Evolutionary conservation across 2,888 invertebrate species (phyloP).

Genomic region (Chloromyia formosa): DNA sequence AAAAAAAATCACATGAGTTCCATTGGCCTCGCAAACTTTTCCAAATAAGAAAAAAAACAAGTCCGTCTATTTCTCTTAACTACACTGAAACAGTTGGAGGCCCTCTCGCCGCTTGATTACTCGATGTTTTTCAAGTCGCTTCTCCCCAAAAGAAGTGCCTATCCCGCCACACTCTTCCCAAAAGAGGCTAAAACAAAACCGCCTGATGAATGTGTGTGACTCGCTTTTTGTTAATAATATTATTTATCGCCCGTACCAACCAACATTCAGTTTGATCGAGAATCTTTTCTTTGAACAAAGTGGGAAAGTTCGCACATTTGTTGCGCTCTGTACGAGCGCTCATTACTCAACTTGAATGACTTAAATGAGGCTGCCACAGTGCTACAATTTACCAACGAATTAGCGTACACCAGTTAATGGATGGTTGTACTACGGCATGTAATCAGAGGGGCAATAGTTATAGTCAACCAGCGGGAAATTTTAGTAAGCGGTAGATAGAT

Average conservation of each 20-base stretch:
- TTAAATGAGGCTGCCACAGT: conserved; percentile 12
- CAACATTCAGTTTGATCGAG: neutral
- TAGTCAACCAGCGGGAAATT: too few species aligned
- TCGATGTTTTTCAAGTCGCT: neutral
- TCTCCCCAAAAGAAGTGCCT: neutral
- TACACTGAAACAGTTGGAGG: neutral
- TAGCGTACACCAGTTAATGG: neutral
- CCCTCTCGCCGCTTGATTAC: conserved; percentile 31
- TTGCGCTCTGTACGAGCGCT: conserved; percentile 28
- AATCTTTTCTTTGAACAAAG: conserved; percentile 2
- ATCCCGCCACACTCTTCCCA: neutral
- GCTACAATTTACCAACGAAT: conserved; percentile 16
- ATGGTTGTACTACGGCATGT: too few species aligned
- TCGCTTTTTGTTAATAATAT: neutral
- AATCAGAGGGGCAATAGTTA: too few species aligned
- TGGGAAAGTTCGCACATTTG: conserved; percentile 26
- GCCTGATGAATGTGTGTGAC: neutral
- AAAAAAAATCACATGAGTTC: conserved; percentile 22
- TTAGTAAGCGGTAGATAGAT: too few species aligned
- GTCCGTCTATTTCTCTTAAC: neutral
- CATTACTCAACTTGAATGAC: conserved; percentile 4
- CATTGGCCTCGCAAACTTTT: conserved; percentile 35
- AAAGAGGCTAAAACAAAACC: neutral
- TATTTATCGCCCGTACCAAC: conserved; percentile 6
- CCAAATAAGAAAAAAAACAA: neutral